phyloP scores from a whole-genome alignment of 2,113 vertebrate genomes.

The Takifugu bimaculatus region DNA sequence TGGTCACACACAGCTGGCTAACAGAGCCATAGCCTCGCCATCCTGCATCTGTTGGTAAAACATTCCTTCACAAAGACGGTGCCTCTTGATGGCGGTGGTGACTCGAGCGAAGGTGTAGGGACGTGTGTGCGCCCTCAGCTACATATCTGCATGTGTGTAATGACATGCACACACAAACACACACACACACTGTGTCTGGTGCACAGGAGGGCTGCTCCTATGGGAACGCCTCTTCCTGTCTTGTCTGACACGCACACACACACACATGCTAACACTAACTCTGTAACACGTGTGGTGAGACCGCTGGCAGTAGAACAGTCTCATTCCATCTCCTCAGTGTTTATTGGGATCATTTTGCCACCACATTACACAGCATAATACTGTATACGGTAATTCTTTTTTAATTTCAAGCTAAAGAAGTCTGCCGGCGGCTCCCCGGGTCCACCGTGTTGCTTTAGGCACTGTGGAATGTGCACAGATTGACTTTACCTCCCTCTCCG shows the following conservation, averaged over 20 bases:
- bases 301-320: background rate
- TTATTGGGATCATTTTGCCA: constrained; percentile 34
- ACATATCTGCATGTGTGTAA: too few species aligned
- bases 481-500: constrained; percentile 24
- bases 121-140: background rate
- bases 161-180: constrained; percentile 3
- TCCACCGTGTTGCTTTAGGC: constrained; percentile 53
- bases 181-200: constrained; percentile 57
- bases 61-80: too few species aligned
- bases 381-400: constrained; percentile 38
- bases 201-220: constrained; percentile 59
- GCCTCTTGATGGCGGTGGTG: too few species aligned
- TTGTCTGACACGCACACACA: constrained; percentile 22
- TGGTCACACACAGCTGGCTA: too few species aligned
- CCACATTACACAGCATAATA: constrained; percentile 37
- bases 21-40: too few species aligned
- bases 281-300: constrained; percentile 55
- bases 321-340: constrained; percentile 8
- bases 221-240: constrained; percentile 62
- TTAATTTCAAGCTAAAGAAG: constrained; percentile 43
- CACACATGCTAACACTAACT: constrained; percentile 11
- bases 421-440: constrained; percentile 41
- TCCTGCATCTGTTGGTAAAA: too few species aligned
- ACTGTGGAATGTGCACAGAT: constrained; percentile 43
- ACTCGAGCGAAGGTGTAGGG: too few species aligned